Conservation (phyloP, 2,888 invertebrate species). For the Entomobrya multifasciata region DNA sequence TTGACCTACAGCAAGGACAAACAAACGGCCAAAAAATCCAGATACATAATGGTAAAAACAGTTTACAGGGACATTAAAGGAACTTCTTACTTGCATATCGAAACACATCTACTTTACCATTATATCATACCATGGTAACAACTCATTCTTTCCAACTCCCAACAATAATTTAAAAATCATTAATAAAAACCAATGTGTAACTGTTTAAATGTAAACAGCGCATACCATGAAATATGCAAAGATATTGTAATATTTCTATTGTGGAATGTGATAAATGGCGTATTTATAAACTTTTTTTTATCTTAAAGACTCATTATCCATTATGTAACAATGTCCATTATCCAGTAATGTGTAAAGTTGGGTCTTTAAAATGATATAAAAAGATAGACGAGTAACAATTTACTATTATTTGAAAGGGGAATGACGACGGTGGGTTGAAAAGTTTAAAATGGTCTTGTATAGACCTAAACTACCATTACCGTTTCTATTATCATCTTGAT, state of each 20-base stretch:
- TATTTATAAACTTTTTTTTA: not conserved
- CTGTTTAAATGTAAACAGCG: not conserved
- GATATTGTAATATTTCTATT: conserved; percentile 5
- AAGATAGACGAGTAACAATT: conserved; percentile 17
- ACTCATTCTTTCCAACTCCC: too few species aligned
- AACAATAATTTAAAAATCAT: not conserved
- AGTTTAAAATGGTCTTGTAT: conserved; percentile 44
- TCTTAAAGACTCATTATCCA: not conserved
- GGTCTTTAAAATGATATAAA: not conserved
- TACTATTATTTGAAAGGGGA: not conserved
- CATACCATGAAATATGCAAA: too few species aligned
- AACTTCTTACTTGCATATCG: too few species aligned
- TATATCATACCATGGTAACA: not conserved
- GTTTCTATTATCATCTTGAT: conserved; percentile 57
- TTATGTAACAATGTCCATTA: conserved; percentile 20
- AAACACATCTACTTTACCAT: too few species aligned
- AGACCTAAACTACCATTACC: conserved; percentile 54
- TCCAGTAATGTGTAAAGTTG: not conserved
- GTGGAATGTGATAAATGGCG: not conserved
- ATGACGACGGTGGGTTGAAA: conserved; percentile 8
- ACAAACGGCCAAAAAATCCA: too few species aligned
- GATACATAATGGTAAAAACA: too few species aligned
- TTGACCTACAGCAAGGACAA: too few species aligned
- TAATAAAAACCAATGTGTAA: not conserved
- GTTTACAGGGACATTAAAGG: too few species aligned